Base-by-base conservation (phyloP, 2,888 invertebrate species). In the Hirtodrosophila histrioides region DNA sequence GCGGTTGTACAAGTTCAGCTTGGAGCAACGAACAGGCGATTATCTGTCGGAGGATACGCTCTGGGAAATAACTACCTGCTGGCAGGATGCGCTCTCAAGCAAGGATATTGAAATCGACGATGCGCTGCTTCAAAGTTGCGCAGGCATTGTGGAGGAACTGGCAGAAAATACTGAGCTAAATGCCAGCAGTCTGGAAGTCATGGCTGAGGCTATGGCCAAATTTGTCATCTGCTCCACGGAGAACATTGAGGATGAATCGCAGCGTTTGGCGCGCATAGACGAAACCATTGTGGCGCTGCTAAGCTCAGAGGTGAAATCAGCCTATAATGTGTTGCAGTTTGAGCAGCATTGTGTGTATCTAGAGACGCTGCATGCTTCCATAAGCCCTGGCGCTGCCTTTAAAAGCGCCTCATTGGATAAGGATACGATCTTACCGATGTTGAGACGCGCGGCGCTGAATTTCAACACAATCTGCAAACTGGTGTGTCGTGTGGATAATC, bases 21-120 rank as follows among this genome's bases (percentile, higher is more conserved):
- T 93, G 61, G 90, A 91, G 61, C 88, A 88, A 36, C 86, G 80
- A 8, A 86, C 86, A 2, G 88, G 82, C 50, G 89, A 91, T 46
- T 81, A 84, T 62, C 69, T 92, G 11, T 90, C 90, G 0, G 89
- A 90, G 60, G 93, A 93, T 69, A 93, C 94, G 9, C 90, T 94
- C 75, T 92, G 92, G 92, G 94, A 94, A 89, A 91, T 93, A 37
- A 93, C 92, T 17, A 92, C 93, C 11, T 92, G 94, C 39, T 94
- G 94, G 94, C 93, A 93, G 82, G 94, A 93, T 89, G 92, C 92
- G 6, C 73, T 93, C 4, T 91, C 91, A 1, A 90, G 90, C 70
- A 79, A 88, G 49, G 90, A 91, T 51, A 88, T 92, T 17, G 63
- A 71, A 33, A 79, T 90, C 23, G 80, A 89, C 51, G 71, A 82